Base-by-base conservation (phyloP, 2,113 vertebrate genomes). In the Bolborhynchus lineola region DNA sequence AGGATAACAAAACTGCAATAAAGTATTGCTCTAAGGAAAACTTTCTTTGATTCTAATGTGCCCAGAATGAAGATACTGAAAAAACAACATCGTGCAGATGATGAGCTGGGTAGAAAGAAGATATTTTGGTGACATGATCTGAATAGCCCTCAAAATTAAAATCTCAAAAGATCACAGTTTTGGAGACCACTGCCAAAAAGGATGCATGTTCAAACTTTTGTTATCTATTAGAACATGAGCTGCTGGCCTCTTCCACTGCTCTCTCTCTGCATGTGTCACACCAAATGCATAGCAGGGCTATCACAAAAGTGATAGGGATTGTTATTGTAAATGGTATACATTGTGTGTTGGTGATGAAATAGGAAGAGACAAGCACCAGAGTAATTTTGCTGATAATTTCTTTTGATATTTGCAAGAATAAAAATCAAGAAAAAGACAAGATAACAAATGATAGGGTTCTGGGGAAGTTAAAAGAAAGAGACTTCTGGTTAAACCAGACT, bases 301-400 rank as follows among this genome's bases (percentile, higher is more conserved):
- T 93, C 91, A 89, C 23, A 47, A 28, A 60, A 92, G 67, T 24
- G 44, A 90, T 91, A 91, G 86, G 69, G 86, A 16, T 41, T 82
- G 69, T 88, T 94, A 44, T 14, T 72, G 77, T 93, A 92, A 92
- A 35, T 25, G 67, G 83, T 96, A 39, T 39, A 47, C 0, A 0
- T 57, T 92, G 83, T 8, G 1, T 53, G 49, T 5, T 13, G 59
- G 10, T 70, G 91, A 93, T 47, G n/a, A 69, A 88, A 95, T 76
- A 35, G 53, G 59, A 87, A 92, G 70, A 3, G 93, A 95, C 86
- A 93, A 92, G 86, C 52, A 92, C 86, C 92, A 95, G 92, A 96
- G 77, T 82, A 90, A 92, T 86, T 60, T 90, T 93, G 77, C 86
- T 87, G 83, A 63, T 92, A 69, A 96, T 95, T 91, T 93, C 64